Evolutionary conservation across 2,888 invertebrate genomes (phyloP), one percentile per base, ranked within the genome.

Genomic region (Agrenia bidenticulata): DNA sequence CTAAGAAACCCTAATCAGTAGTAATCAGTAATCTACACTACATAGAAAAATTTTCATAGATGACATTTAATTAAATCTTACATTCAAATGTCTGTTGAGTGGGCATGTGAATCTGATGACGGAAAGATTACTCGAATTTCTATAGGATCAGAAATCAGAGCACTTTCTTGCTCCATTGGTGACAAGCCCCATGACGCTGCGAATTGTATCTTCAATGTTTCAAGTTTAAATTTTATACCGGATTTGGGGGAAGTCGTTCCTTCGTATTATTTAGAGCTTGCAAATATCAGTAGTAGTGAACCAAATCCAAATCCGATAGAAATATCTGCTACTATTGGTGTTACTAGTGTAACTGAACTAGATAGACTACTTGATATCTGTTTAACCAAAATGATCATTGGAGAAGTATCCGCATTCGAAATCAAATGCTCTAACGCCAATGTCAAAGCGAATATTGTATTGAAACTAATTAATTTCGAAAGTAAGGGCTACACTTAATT

Each of bases 311-410:
- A 32, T 32, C n/a, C n/a, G n/a, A n/a, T n/a, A n/a, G 32, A 32
- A 11, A 32, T 32, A 32, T 32, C 32, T 32, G 11, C 32, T 11
- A 39, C 24, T 24, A 57, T 70, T n/a, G 71, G 71, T 2, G 4
- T 71, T 0, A 61, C 64, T 15, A 53, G 63, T 39, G 62, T 56
- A 32, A 64, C 71, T 19, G 53, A 53, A 1, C 23, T 66, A 11
- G 71, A 71, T 51, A 26, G 66, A 19, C 54, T 71, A 1, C 17
- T 71, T 17, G 71, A 71, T n/a, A 23, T 66, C 11, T 62, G 64
- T 17, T 39, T 71, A 11, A 60, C 60, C 4, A 53, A 53, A 24
- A 60, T 71, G 57, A 59, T 57, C 32, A 45, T 50, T 7, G 64
- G 60, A n/a, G 70, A 70, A 59, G 51, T 23, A 9, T 63, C 60